Evolutionary conservation across 1,140 invertebrate genomes (phyloP).

Genomic region (Nomia melanderi): DNA sequence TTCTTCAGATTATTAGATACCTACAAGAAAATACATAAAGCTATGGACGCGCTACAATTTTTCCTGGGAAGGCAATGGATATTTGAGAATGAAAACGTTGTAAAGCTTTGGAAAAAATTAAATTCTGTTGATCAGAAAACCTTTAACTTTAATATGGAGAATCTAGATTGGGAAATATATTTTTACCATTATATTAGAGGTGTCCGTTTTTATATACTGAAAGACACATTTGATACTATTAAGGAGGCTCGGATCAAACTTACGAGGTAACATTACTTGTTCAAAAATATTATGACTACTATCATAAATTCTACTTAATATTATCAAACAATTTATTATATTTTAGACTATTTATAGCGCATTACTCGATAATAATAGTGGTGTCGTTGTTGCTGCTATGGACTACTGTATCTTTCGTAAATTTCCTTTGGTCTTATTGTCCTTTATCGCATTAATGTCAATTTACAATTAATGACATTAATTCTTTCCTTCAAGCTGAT

Average conservation of each 20-base stretch:
- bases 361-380: slow-evolving; percentile 48
- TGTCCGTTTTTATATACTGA: slow-evolving; percentile 77
- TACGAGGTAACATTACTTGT: slow-evolving; percentile 57
- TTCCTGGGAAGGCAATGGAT: slow-evolving; percentile 84
- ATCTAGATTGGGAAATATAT: slow-evolving; percentile 79
- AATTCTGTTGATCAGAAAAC: slow-evolving; percentile 77
- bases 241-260: slow-evolving; percentile 57
- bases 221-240: slow-evolving; percentile 77
- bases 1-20: slow-evolving; percentile 80
- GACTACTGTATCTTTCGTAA: slow-evolving; percentile 6
- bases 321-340: slow-evolving; percentile 17
- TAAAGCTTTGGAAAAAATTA: slow-evolving; percentile 79
- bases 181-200: slow-evolving; percentile 77
- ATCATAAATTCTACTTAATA: background rate
- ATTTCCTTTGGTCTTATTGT: slow-evolving; percentile 23
- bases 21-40: slow-evolving; percentile 83
- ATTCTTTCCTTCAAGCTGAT: background rate
- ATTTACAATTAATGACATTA: background rate
- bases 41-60: slow-evolving; percentile 82
- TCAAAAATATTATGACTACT: background rate
- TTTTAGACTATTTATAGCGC: slow-evolving; percentile 55
- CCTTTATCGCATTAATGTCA: slow-evolving; percentile 5
- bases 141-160: slow-evolving; percentile 77
- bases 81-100: slow-evolving; percentile 82
- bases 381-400: slow-evolving; percentile 37